Base-by-base conservation (phyloP, 1,140 invertebrate species). In the Papilio xuthus region DNA sequence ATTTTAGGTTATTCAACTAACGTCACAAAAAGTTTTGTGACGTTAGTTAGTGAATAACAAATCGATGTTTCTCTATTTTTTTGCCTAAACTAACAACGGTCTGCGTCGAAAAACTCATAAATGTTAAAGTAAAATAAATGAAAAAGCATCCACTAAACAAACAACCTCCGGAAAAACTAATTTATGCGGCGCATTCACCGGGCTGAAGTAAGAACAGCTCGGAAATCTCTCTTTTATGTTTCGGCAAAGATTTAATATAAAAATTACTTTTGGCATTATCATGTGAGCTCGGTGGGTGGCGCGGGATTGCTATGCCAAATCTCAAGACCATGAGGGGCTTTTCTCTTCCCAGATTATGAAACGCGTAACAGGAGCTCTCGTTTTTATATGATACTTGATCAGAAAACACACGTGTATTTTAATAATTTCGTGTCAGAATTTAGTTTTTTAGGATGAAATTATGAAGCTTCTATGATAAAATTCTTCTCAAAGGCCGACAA, bases 81-180 rank as follows among this genome's bases (percentile, higher is more conserved):
- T 67, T 67, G 56, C 60, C 26, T 28, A 67, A 75, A 83, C 81
- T 78, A 86, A 86, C 81, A 89, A 78, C 80, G 72, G 78, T 76
- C 78, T 75, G 85, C 82, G 80, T 80, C 84, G 86, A 89, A 91
- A 92, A 91, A 86, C 90, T 93, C 92, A 93, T 93, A 92, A 93
- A 92, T 90, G 89, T 89, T 91, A 90, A 90, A 85, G 85, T 81
- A 87, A 89, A 89, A 92, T 84, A 89, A 90, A 91, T 87, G 89
- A 92, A 91, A 90, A 90, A 85, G 78, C 86, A 87, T 89, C 84
- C 82, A 86, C 86, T 88, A 87, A 84, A 90, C 89, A 91, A 92
- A 92, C 91, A 93, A 91, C 89, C 87, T 91, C 88, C 88, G 88
- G 88, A 81, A 89, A 90, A 93, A 93, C 92, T 93, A 93, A 92